These are phyloP conservation scores for Papilio elwesi DNA, from an alignment of 2,888 invertebrate genomes.

Conservation along the genomic window DNA sequence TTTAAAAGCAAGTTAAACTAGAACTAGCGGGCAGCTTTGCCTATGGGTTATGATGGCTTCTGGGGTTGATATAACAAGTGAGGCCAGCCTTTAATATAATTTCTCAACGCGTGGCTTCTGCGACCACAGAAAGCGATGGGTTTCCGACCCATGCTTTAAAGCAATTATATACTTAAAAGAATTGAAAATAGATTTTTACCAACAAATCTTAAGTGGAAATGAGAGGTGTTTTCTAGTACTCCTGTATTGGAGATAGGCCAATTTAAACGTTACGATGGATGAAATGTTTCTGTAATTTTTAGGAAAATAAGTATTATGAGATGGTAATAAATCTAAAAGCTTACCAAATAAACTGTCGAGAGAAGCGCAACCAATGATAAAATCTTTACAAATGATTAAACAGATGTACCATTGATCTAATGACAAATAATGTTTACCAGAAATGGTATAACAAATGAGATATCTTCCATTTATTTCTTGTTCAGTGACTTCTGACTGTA, in stretches of 20 bases:
- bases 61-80: too few relatives aligned
- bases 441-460: neutral
- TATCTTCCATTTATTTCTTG: neutral
- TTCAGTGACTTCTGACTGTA: too few relatives aligned
- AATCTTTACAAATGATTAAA: constrained; percentile 26
- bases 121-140: too few relatives aligned
- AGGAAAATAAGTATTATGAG: constrained; percentile 23
- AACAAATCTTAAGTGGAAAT: neutral
- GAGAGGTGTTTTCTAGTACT: neutral
- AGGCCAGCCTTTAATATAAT: too few relatives aligned
- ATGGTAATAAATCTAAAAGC: constrained; percentile 19
- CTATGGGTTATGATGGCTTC: too few relatives aligned
- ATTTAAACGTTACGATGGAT: constrained; percentile 16
- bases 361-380: constrained; percentile 20
- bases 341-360: constrained; percentile 29
- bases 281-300: constrained; percentile 24
- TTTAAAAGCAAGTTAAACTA: too few relatives aligned
- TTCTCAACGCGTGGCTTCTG: too few relatives aligned
- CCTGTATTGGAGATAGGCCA: constrained; percentile 27
- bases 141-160: too few relatives aligned
- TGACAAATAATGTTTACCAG: constrained; percentile 10
- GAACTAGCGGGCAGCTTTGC: too few relatives aligned
- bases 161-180: neutral
- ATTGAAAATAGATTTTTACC: neutral
- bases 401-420: constrained; percentile 19